Base-by-base conservation (phyloP, 2,113 vertebrate species). In the Poeciliopsis prolifica region DNA sequence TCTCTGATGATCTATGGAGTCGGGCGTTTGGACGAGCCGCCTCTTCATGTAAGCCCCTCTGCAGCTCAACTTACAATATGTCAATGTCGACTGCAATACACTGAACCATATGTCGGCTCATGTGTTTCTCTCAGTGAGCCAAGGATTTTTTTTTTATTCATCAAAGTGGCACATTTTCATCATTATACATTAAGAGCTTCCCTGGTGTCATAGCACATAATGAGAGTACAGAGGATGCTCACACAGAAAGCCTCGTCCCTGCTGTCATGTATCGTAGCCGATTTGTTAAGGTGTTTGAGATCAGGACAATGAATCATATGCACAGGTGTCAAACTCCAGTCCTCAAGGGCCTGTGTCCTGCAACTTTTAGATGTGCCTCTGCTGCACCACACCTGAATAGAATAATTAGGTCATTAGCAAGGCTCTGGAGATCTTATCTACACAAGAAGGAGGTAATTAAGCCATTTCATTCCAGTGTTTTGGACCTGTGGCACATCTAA, bases 41-140 rank as follows among this genome's bases (percentile, higher is more conserved):
- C 83, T 84, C 82, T 86, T 89, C 83, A 89, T 83, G 85, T 73
- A 83, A 89, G 82, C 82, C 84, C 86, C 76, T 80, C 75, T 87
- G 87, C 54, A 79, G 81, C 88, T 77, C 68, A 63, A 75, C 81
- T 77, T 33, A 79, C 80, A 87, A 92, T 93, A 89, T 70, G 88
- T 92, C 92, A 93, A 78, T 90, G 91, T 93, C 83, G 66, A 30
- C 75, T 31, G 72, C 69, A 87, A 91, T 93, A 85, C 87, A 66
- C 86, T 54, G 61, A 88, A 90, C 88, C 89, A 93, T 93, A 92
- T 93, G 91, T 93, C 74, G 83, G 75, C 86, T 86, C 73, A 65
- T 68, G 89, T 86, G 79, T 75, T 77, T 77, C 78, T 72, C 77
- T 68, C 62, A 72, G 75, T 40, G 81, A 84, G 84, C 72, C 71